phyloP scores from a whole-genome alignment of 1,140 invertebrate genomes.

The Chironomus tepperi region DNA sequence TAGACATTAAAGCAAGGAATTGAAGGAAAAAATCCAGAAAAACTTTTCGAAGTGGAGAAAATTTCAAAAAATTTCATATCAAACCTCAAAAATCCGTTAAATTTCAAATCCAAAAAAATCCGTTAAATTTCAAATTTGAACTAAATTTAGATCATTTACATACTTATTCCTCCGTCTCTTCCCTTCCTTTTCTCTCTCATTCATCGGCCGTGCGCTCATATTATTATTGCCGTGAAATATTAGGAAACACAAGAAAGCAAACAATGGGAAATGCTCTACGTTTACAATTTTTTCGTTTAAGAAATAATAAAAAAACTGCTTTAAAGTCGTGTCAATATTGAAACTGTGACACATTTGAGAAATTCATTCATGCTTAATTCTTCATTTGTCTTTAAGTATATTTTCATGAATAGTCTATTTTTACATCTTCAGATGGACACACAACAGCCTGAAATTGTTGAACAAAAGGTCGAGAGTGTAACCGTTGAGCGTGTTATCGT shows the following conservation, averaged over 20 bases:
- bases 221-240: background rate
- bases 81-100: no score
- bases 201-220: no score
- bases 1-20: no score
- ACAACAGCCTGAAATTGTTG: constrained; percentile 10
- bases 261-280: constrained; percentile 20
- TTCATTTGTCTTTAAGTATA: background rate
- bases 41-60: no score
- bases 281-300: background rate
- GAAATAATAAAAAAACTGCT: background rate
- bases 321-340: background rate
- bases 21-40: no score
- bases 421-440: constrained; percentile 21
- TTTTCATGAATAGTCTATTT: constrained; percentile 16
- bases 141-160: no score
- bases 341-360: constrained; percentile 22
- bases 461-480: background rate
- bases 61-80: no score
- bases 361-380: constrained; percentile 10
- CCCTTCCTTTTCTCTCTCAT: no score
- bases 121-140: no score
- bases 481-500: background rate
- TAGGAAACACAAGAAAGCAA: constrained; percentile 24
- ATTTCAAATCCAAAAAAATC: no score
- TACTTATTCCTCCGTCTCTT: no score